Base-by-base conservation (phyloP, 2,113 vertebrate species). In the Rhinopomastus cyanomelas region DNA sequence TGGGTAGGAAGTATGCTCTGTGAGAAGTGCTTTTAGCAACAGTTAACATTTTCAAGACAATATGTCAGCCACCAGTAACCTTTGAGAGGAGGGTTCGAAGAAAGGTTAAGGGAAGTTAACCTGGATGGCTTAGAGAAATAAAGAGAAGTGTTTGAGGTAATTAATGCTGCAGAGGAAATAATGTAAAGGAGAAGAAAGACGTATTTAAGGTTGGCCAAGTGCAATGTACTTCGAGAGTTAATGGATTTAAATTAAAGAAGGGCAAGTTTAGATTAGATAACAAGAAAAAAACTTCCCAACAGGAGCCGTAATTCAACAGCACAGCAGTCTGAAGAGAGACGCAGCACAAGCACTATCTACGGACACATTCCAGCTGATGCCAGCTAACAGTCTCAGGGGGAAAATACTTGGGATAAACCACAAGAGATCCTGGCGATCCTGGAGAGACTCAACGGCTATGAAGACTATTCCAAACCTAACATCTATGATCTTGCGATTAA, bases 21-120 rank as follows among this genome's bases (percentile, higher is more conserved):
- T 51, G 60, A 75, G 85, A 95, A 95, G 78, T 66, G 83, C 87
- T 94, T 92, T 88, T 82, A 96, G 90, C 89, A 85, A 95, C 39
- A 74, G 88, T 92, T 94, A 96, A 96, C 95, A 95, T 96, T 93
- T 96, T 79, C 91, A 91, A 96, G 94, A 93, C 87, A 92, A 79
- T 87, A 96, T 96, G 94, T 95, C 95, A 96, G 79, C 87, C 51
- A 84, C 88, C 7, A 5, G 39, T 88, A 95, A 95, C 95, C 93
- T 94, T 96, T 94, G 80, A 91, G 75, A 95, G 81, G 23, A 91
- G 81, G 82, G 93, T 96, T 95, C 17, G 5, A 85, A 72, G 76
- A 93, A 96, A 96, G 86, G 93, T 92, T 93, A 92, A 84, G 80
- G 87, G 42, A 92, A 92, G 93, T 96, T 96, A 95, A 94, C 91